Base-by-base conservation (phyloP, 2,113 vertebrate genomes). In the Gavia stellata region DNA sequence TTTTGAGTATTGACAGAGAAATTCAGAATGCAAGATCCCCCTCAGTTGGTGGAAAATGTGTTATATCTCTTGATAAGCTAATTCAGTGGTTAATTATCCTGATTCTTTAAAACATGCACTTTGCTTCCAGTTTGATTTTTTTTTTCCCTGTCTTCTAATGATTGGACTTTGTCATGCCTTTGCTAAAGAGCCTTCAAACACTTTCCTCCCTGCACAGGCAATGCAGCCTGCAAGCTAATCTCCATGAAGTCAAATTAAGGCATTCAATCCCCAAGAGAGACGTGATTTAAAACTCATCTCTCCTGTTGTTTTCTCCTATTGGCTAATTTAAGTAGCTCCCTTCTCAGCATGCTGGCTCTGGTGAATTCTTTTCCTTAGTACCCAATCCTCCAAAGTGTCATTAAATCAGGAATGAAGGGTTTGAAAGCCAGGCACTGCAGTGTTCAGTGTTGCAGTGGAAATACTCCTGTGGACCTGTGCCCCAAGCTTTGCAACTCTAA, bases 191-290 rank as follows among this genome's bases (percentile, higher is more conserved):
- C 88, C 92, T 97, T 96, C 96, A 96, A 95, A 96, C 53, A 67
- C 29, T 95, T 93, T 92, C 47, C 42, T 94, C 71, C 75, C 86
- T 84, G 86, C 90, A 92, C 3, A 81, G 92, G 82, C 81, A 93
- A 92, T 90, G 86, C 90, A 94, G 92, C 90, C 82, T 88, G 92
- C 82, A 96, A 96, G 68, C 88, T 96, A 96, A 96, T 97, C 96
- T 96, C 95, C 96, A 92, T 96, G 92, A 96, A 97, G 96, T 94
- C 96, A 96, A 93, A 96, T 96, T 96, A 96, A 96, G 72, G 79
- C 88, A 63, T 94, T 96, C 82, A 96, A 34, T 95, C 59, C 95
- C 88, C 88, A 90, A 93, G 96, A 94, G 95, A 96, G 74, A 92
- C 0, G 0, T 88, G 95, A 95, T 96, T 96, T 97, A 96, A 96